Conservation (phyloP, 2,113 vertebrate species). For the Gallinago paraguaiae region DNA sequence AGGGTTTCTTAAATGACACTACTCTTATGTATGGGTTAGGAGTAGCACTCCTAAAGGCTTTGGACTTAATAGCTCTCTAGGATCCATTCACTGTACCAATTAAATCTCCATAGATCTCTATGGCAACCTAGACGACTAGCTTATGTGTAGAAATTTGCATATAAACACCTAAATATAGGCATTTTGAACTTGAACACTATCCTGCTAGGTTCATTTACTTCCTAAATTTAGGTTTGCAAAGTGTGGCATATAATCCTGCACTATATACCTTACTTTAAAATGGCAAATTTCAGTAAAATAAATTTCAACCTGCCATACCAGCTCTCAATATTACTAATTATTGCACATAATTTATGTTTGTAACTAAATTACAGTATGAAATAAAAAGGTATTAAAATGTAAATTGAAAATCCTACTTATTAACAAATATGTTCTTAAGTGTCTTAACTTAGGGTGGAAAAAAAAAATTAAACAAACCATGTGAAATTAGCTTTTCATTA, state of each 20-base stretch:
- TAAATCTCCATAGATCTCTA: neutral
- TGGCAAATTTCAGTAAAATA: neutral
- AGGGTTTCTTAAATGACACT: neutral
- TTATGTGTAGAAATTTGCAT: neutral
- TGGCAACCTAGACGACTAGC: neutral
- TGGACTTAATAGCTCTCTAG: neutral
- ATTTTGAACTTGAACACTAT: neutral
- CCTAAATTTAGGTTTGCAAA: neutral
- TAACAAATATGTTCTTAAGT: neutral
- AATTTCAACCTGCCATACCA: neutral
- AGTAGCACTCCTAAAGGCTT: neutral
- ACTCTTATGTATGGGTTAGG: neutral
- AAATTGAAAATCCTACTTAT: neutral
- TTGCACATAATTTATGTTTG: neutral
- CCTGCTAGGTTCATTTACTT: neutral
- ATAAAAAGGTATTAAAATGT: neutral
- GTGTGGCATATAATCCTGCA: neutral
- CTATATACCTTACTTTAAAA: neutral
- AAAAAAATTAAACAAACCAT: neutral
- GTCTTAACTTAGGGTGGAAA: neutral
- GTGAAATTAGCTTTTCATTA: neutral
- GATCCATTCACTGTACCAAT: neutral
- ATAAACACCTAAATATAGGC: neutral
- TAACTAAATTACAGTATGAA: neutral
- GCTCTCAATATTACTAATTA: neutral